Conservation (phyloP, 2,113 vertebrate genomes). For the Cheilinus undulatus region DNA sequence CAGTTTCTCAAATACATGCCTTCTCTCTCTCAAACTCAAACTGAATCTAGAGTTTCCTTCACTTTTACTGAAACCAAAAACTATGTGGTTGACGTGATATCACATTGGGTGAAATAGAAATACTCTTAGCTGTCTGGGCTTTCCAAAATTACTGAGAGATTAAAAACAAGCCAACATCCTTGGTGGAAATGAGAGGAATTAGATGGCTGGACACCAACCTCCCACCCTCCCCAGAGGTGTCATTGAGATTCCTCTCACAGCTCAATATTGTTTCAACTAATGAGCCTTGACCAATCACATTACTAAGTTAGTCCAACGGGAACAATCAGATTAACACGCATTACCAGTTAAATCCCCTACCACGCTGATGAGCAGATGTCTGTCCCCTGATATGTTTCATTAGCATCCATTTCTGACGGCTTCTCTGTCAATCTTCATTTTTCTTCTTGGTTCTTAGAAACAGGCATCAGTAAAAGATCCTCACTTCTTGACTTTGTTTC, state of each 20-base stretch:
- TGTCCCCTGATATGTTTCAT: conserved; percentile 23
- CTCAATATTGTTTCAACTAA: conserved; percentile 52
- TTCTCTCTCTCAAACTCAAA: not conserved
- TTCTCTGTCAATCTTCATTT: not conserved
- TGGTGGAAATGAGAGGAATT: conserved; percentile 37
- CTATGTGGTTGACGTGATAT: not conserved
- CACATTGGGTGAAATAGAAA: not conserved
- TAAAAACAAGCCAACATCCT: conserved; percentile 35
- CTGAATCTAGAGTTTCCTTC: not conserved
- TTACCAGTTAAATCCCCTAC: conserved; percentile 19
- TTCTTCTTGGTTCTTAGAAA: conserved; percentile 11
- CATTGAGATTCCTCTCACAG: conserved; percentile 42
- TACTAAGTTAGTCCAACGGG: conserved; percentile 48
- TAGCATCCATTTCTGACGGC: conserved; percentile 7
- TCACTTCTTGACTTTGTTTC: conserved; percentile 41
- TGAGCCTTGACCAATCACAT: conserved; percentile 60
- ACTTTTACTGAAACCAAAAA: not conserved
- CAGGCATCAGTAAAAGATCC: conserved; percentile 23
- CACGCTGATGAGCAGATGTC: conserved; percentile 52
- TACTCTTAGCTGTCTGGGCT: conserved; percentile 7
- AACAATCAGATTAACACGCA: conserved; percentile 41
- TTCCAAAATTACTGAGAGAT: conserved; percentile 31
- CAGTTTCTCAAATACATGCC: not conserved
- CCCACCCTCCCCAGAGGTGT: conserved; percentile 30
- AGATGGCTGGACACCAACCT: conserved; percentile 34